Base-by-base conservation (phyloP, 2,113 vertebrate species). In the Peucedramus taeniatus region DNA sequence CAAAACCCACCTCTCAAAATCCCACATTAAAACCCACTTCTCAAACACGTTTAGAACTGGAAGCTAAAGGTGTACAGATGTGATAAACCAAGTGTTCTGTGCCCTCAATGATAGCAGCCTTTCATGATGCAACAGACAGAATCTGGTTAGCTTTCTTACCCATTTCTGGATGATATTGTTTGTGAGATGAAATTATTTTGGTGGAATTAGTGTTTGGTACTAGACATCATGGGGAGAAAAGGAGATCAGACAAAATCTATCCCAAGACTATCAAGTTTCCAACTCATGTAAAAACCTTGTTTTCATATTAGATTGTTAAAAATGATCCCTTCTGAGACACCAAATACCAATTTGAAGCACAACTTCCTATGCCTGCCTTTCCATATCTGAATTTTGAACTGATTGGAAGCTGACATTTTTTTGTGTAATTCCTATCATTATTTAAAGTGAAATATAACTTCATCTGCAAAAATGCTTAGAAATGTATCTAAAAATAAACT, bases 21-120 rank as follows among this genome's bases (percentile, higher is more conserved):
- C 44, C 50, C 17, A 2, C 0, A 0, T 51, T 63, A 69, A 61
- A 69, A 51, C 8, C 6, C 11, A 59, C 3, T 19, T 75, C n/a
- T 68, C 35, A 85, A 89, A 23, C 26, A 76, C 33, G 35, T 35
- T 45, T 66, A 50, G 56, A 82, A 35, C 7, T 40, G 16, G 13
- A 31, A 86, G 18, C 1, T 61, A 39, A 75, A 93, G 7, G 6
- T 13, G 7, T 9, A 31, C 10, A 75, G 23, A 20, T 66, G 6
- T 18, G 13, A n/a, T n/a, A n/a, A 65, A 78, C 3, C 7, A 65
- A 37, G 3, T 15, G 30, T 33, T 42, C 14, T 3, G 0, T 23
- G 28, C 26, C 30, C 9, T 84, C 74, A 51, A 17, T 57, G 33
- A n/a, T 3, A 42, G 14, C 13, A 90, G 33, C 5, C 15, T 54